Base-by-base conservation (phyloP, 2,113 vertebrate genomes). In the Pachypanchax playfairii region DNA sequence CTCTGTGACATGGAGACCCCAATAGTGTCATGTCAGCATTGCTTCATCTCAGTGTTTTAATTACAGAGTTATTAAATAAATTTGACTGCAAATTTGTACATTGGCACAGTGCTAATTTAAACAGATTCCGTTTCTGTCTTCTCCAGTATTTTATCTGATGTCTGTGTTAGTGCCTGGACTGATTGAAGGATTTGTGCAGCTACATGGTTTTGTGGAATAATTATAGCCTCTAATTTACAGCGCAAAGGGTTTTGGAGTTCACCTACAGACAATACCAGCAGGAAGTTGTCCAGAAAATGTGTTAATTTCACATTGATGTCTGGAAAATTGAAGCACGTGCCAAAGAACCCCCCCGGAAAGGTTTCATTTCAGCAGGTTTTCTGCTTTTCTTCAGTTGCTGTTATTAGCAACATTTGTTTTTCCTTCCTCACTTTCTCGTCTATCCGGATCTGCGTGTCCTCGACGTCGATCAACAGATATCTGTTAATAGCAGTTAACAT, bases 391-490 rank as follows among this genome's bases (percentile, higher is more conserved):
- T 50, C 57, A n/a, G n/a, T n/a, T n/a, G n/a, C n/a, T n/a, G n/a
- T 68, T 55, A 72, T 83, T 75, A 9, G 43, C 56, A 28, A 73
- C 65, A 80, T 73, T 21, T 9, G 74, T 63, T 69, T 62, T 71
- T 62, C 51, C 44, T 63, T 25, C 15, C 56, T 58, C 39, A 51
- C 47, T 50, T 35, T 22, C 41, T 48, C 64, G 61, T 66, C 53
- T 43, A 17, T 28, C 48, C 17, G 26, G 60, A 49, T 65, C 11
- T 70, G 66, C 51, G 31, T 55, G 36, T 21, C 15, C 2, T 5
- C 33, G 61, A 70, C n/a, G 15, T 48, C 20, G 55, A 25, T 64
- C 33, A 28, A 24, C 71, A 13, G 33, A 31, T 59, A 28, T 67
- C 56, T 60, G 61, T 20, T 28, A 41, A 11, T 12, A 47, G 26